These are phyloP conservation scores for Babylonia areolata DNA, from an alignment of 1,140 invertebrate genomes.

Conservation along the genomic window DNA sequence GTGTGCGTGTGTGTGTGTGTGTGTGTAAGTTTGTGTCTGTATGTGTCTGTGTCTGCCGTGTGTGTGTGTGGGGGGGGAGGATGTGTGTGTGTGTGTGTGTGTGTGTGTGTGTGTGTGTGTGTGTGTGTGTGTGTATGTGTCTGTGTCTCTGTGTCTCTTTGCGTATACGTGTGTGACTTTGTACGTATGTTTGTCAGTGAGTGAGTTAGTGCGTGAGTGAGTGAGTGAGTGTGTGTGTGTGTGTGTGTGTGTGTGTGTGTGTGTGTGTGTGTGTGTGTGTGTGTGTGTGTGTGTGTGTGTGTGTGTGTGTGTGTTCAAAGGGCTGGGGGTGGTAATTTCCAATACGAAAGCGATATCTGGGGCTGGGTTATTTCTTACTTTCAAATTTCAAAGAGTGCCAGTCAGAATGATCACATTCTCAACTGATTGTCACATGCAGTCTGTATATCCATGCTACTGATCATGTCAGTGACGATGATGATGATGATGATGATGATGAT, in stretches of 20 bases:
- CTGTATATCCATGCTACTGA: too few relatives aligned
- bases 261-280: not conserved
- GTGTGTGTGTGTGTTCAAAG: too few relatives aligned
- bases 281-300: not conserved
- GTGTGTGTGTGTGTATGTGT: not conserved
- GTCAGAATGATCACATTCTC: too few relatives aligned
- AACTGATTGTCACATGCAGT: too few relatives aligned
- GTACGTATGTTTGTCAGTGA: not conserved
- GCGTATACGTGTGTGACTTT: not conserved
- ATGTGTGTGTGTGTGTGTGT: constrained; percentile 3
- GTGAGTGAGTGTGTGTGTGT: not conserved
- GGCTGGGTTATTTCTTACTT: too few relatives aligned
- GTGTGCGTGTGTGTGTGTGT: not conserved
- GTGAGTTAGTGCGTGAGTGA: not conserved
- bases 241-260: not conserved
- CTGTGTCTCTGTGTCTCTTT: not conserved
- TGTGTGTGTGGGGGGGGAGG: constrained; percentile 11
- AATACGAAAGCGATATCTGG: too few relatives aligned
- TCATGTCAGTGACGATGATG: too few relatives aligned
- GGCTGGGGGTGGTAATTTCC: too few relatives aligned
- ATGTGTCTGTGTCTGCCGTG: not conserved
- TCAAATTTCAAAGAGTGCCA: too few relatives aligned
- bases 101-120: constrained; percentile 11
- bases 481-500: too few relatives aligned
- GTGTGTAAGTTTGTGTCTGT: not conserved